Evolutionary conservation across 92 coral and sea anemone species (phyloP), one percentile per base, ranked within the genome.

Genomic region (Epizoanthus rinbou): DNA sequence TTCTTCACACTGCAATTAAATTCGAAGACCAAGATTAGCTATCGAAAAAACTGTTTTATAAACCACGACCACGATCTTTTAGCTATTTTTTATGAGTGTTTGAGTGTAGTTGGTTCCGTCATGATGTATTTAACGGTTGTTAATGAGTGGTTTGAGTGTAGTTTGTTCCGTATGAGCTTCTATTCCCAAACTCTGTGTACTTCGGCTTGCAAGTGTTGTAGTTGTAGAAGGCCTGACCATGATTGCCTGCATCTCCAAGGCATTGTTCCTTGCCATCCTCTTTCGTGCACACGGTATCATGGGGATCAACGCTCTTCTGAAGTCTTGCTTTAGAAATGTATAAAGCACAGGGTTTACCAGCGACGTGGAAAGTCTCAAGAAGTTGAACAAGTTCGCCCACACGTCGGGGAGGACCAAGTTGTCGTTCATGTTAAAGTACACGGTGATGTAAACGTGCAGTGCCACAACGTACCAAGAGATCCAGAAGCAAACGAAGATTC

Each of bases 301-400:
- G 9, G 71, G 60, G 22, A 39, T 4, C 15, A 78, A 33, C 8
- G 82, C 82, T 23, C 25, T 62, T 19, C 82, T 78, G 71, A 78
- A 78, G 22, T 78, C 82, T 22, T 78, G 82, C 45, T 78, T 78
- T 14, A 78, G 66, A 50, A 78, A 62, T 8, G 82, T 78, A 63
- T 78, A 78, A 65, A 78, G 69, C 4, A 78, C 69, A 13, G 82
- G 82, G 21, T 78, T 78, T 63, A 41, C 33, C 22, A 78, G 25
- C 3, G 82, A 35, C 1, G 82, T 78, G 10, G 71, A 62, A 9
- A 78, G 82, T 25, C 82, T 78, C 66, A 78, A 78, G 25, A 78
- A 78, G 5, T 69, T 78, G 57, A 78, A 22, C 16, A 63, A 35
- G 31, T 62, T 57, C 1, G 24, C 0, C 24, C 54, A 60, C 8